Conservation (phyloP, 1,140 invertebrate genomes). For the Drosophila takahashii region DNA sequence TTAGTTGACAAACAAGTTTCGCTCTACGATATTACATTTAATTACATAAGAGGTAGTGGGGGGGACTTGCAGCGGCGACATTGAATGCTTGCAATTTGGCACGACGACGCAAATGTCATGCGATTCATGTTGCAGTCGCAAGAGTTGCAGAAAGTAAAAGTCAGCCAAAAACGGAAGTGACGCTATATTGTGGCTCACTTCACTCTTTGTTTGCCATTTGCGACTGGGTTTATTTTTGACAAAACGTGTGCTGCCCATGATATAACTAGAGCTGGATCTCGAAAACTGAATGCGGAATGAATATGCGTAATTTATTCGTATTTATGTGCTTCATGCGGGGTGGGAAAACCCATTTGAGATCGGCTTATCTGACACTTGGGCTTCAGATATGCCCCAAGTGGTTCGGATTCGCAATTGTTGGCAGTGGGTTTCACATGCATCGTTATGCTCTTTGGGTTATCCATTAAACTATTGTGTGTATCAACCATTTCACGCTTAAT, state of each 20-base stretch:
- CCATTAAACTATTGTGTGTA: neutral
- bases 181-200: constrained; percentile 9
- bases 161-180: constrained; percentile 67
- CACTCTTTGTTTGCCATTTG: constrained; percentile 28
- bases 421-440: neutral
- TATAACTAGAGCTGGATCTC: constrained; percentile 52
- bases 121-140: constrained; percentile 48
- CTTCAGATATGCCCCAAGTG: constrained; percentile 22
- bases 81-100: constrained; percentile 71
- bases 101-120: constrained; percentile 75
- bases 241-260: constrained; percentile 54
- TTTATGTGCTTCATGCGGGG: constrained; percentile 26
- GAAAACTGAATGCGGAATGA: constrained; percentile 42
- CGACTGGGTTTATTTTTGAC: constrained; percentile 37
- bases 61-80: constrained; percentile 48
- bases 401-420: constrained; percentile 17
- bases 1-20: constrained; percentile 60
- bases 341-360: constrained; percentile 52
- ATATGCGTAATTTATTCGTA: constrained; percentile 41
- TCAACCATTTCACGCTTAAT: neutral
- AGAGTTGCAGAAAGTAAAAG: constrained; percentile 69
- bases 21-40: constrained; percentile 32
- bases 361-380: constrained; percentile 26
- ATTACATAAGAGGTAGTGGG: constrained; percentile 61
- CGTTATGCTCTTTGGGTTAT: neutral